Evolutionary conservation across 2,113 vertebrate species (phyloP).

Genomic region (Cyanocitta stelleri): DNA sequence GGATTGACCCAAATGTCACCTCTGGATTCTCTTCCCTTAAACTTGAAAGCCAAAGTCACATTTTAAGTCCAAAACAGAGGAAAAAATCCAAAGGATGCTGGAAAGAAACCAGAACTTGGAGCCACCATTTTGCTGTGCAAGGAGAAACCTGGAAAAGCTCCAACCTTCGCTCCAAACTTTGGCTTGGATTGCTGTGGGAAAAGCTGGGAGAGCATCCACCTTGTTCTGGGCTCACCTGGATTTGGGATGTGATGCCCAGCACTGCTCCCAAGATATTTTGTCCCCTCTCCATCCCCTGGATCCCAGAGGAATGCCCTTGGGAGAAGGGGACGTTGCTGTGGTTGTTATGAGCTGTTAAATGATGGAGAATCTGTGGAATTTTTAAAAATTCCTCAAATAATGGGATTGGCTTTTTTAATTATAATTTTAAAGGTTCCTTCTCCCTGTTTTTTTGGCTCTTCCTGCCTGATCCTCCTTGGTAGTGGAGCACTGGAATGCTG

Average conservation of each 20-base stretch:
- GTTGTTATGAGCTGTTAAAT: background rate
- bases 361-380: background rate
- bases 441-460: background rate
- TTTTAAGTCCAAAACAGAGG: background rate
- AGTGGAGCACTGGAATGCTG: background rate
- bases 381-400: too few species aligned
- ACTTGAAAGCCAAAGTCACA: slow-evolving; percentile 22
- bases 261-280: fast-evolving
- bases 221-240: background rate
- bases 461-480: background rate
- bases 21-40: background rate
- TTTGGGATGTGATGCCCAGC: background rate
- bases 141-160: background rate
- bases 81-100: background rate
- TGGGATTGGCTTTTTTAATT: fast-evolving
- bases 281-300: background rate
- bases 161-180: fast-evolving
- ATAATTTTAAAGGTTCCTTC: background rate
- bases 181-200: background rate
- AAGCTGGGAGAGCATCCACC: fast-evolving
- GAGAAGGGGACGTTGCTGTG: background rate
- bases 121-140: background rate
- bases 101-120: background rate
- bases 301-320: background rate
- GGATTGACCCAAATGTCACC: background rate